Evolutionary conservation across 2,113 vertebrate genomes (phyloP).

Genomic region (Hippopotamus amphibius): DNA sequence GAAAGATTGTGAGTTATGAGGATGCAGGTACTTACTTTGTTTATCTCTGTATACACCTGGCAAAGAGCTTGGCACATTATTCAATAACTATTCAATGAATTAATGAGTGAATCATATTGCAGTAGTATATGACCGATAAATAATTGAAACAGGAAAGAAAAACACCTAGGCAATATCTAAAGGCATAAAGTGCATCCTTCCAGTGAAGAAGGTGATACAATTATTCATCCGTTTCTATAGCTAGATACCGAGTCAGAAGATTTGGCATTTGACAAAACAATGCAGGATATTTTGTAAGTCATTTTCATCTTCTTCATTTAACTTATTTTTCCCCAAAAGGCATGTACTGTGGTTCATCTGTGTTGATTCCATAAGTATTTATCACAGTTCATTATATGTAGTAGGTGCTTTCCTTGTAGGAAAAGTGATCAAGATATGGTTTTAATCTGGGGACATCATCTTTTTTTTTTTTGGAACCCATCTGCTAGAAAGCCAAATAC

Average conservation of each 20-base stretch:
- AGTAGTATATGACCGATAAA: neutral
- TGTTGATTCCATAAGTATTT: neutral
- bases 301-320: neutral
- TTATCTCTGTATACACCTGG: neutral
- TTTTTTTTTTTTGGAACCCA: neutral
- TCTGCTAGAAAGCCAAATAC: neutral
- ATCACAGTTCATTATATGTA: neutral
- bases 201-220: neutral
- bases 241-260: neutral
- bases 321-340: fast-evolving
- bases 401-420: neutral
- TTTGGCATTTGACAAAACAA: neutral
- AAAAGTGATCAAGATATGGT: neutral
- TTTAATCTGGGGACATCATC: neutral
- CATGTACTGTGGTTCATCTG: neutral
- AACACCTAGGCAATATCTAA: neutral
- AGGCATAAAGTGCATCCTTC: neutral
- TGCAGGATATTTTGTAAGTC: neutral
- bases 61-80: neutral
- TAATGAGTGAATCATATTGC: slow-evolving; percentile 7
- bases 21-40: neutral
- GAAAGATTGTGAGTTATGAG: neutral
- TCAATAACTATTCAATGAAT: neutral
- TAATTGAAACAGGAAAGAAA: neutral
- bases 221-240: neutral